These are phyloP conservation scores for Montipora efflorescens DNA, from an alignment of 64 coral and sea anemone genomes.

Conservation along the genomic window DNA sequence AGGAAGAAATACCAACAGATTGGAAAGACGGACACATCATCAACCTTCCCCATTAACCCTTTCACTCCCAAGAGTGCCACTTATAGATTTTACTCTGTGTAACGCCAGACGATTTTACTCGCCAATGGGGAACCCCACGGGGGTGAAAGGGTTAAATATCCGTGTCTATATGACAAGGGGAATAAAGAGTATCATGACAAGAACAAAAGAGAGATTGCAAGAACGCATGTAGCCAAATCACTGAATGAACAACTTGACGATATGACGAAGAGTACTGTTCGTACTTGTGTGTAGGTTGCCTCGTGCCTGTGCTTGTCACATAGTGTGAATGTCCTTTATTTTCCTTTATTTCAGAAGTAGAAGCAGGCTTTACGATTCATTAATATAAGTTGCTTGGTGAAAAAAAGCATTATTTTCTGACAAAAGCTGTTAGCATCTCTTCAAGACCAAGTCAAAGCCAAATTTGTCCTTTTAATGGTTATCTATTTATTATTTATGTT, in stretches of 20 bases:
- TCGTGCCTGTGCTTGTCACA: too few relatives aligned
- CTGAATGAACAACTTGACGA: neutral
- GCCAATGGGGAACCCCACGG: too few relatives aligned
- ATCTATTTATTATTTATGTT: neutral
- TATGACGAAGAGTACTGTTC: neutral
- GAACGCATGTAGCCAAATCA: neutral
- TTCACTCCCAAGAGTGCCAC: too few relatives aligned
- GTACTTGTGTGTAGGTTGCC: neutral
- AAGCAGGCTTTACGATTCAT: neutral
- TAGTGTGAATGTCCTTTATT: neutral
- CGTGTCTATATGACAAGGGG: neutral
- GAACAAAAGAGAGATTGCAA: neutral
- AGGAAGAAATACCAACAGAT: too few relatives aligned
- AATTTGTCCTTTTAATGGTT: neutral
- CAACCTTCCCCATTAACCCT: neutral
- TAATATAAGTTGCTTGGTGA: neutral
- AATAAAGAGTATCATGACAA: slow-evolving; percentile 1
- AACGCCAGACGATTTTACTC: too few relatives aligned
- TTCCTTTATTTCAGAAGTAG: neutral
- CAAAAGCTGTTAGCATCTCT: neutral
- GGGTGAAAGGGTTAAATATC: neutral
- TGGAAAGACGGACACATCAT: too few relatives aligned
- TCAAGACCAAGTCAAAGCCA: neutral
- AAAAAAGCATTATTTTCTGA: neutral
- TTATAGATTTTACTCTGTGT: too few relatives aligned